Base-by-base conservation (phyloP, 1,140 invertebrate genomes). In the Tetramorium simillimum region DNA sequence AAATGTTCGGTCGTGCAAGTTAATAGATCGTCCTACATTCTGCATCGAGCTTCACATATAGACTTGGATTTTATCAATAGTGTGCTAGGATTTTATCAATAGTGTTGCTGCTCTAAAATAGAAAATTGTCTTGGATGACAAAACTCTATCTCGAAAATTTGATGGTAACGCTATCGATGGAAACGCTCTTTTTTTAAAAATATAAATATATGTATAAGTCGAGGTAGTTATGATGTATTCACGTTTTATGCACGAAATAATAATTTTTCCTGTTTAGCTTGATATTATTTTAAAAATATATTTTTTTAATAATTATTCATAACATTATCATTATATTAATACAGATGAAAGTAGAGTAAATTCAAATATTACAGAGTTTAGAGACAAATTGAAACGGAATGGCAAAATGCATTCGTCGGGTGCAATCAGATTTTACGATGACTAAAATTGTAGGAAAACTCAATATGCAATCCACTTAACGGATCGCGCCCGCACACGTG, bases 11-110 rank as follows among this genome's bases (percentile, higher is more conserved):
- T 21, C n/a, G 69, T 73, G 37, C 40, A 10, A 12, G 69, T 49
- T 84, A 60, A 84, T 63, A 21, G 53, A 58, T 33, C 40, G 80
- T 60, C 49, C 80, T 60, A 46, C 14, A 84, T 84, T 49, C n/a
- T 33, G 43, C 21, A 40, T 0, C 56, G 56, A 46, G 21, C n/a
- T 63, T 69, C 9, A 2, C 21, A 10, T 40, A 70, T 56, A 53
- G 24, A 24, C 33, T 24, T 16, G 16, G 40, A 43, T 28, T 70
- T 81, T 28, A 18, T 9, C 49, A 10, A 40, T 28, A 53, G 10
- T 78, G 3, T 12, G 16, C 43, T n/a, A 65, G 16, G 5, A 40
- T n/a, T n/a, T n/a, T n/a, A n/a, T n/a, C n/a, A n/a, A n/a, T n/a
- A n/a, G n/a, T 46, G 5, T 70, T 28, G 53, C 62, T 53, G 40